These are phyloP conservation scores for Phaetusa simplex DNA, from an alignment of 2,113 vertebrate genomes.

Conservation along the genomic window DNA sequence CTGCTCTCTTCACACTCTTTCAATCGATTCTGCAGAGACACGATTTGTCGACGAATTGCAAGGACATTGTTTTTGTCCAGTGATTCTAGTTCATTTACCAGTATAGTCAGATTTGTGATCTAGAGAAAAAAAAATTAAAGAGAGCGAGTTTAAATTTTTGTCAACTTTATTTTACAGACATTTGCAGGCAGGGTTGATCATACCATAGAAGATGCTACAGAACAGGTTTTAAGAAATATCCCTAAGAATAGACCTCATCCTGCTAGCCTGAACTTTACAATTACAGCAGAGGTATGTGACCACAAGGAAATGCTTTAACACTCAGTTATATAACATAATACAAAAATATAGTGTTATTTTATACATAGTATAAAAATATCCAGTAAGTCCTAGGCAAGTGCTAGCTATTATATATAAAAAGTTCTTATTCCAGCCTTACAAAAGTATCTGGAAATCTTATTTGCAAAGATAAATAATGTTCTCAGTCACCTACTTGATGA, in stretches of 20 bases:
- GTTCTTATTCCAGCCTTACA: not conserved
- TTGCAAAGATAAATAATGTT: not conserved
- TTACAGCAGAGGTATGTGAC: constrained; percentile 3
- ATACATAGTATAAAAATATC: not conserved
- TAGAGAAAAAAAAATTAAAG: constrained; percentile 48
- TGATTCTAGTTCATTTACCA: constrained; percentile 72
- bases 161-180: constrained; percentile 43
- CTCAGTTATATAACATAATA: not conserved
- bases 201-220: not conserved
- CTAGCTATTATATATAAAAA: not conserved
- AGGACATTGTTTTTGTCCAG: constrained; percentile 78
- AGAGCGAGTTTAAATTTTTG: constrained; percentile 28
- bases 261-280: not conserved
- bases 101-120: constrained; percentile 77
- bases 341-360: not conserved
- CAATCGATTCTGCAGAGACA: constrained; percentile 49
- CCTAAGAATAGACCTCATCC: constrained; percentile 31
- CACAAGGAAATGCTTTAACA: constrained; percentile 20
- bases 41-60: constrained; percentile 70
- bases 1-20: constrained; percentile 66
- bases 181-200: constrained; percentile 12
- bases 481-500: not conserved
- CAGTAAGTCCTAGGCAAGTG: not conserved
- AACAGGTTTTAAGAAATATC: constrained; percentile 25
- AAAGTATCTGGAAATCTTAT: not conserved